A percentile compares a stretch with the other conserved stretches of the same genome.
Conservation (phyloP, 92 coral and sea anemone genomes). For the Heteractis magnifica region DNA sequence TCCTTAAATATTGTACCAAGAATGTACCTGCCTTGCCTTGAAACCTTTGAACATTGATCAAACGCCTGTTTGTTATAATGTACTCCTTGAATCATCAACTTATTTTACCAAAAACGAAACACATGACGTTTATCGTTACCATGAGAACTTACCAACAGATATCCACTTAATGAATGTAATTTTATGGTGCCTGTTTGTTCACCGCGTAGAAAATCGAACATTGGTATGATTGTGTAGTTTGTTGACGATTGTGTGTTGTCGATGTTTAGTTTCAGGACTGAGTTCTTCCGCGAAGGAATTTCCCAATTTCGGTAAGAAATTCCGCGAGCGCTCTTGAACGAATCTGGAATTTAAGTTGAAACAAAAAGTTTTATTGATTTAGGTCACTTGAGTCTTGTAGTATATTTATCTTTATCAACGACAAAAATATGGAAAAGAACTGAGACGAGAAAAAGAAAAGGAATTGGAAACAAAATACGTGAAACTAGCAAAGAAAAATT, state of each 20-base stretch:
- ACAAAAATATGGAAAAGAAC: too few species aligned
- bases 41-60: not conserved
- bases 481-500: not conserved
- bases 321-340: not conserved
- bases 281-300: not conserved
- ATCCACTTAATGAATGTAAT: not conserved
- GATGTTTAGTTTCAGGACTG: not conserved
- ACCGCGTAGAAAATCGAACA: not conserved
- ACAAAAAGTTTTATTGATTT: not conserved
- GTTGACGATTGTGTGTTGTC: not conserved
- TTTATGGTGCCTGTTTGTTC: not conserved
- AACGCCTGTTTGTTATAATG: not conserved
- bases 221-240: not conserved
- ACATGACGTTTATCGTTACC: not conserved
- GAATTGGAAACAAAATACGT: not conserved
- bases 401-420: too few species aligned
- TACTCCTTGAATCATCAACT: not conserved
- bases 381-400: too few species aligned
- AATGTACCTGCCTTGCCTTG: not conserved
- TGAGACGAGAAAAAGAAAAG: too few species aligned
- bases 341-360: not conserved
- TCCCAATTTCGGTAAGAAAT: not conserved
- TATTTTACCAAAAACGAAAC: not conserved
- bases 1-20: not conserved
- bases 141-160: not conserved